Conservation (phyloP, 1,140 invertebrate species). For the Drosophila tani region DNA sequence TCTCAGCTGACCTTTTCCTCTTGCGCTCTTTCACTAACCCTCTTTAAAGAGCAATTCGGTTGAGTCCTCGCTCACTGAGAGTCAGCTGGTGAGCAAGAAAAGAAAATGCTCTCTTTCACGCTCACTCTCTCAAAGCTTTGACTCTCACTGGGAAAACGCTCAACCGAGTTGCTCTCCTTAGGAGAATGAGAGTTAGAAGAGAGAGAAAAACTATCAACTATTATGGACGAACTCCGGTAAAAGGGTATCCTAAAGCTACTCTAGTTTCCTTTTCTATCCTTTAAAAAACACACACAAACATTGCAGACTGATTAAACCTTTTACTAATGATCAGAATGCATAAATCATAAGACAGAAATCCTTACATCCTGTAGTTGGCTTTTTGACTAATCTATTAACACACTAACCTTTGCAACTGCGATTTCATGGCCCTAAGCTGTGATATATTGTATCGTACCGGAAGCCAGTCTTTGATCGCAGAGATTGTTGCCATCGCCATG, state of each 20-base stretch:
- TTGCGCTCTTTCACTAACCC: no score
- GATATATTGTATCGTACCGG: background rate
- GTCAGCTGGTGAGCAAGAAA: no score
- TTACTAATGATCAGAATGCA: background rate
- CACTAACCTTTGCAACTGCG: constrained; percentile 9
- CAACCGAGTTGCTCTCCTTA: no score
- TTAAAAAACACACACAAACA: constrained; percentile 5
- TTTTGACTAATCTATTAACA: constrained; percentile 36
- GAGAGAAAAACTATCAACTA: no score
- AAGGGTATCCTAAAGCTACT: background rate
- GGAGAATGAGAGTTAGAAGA: no score
- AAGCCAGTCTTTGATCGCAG: constrained; percentile 23
- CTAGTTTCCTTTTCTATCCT: background rate
- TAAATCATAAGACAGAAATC: background rate
- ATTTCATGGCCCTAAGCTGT: constrained; percentile 12
- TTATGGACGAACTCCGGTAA: background rate
- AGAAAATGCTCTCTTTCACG: no score
- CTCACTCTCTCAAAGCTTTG: no score
- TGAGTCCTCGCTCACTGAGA: no score
- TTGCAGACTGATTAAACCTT: background rate
- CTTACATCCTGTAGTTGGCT: constrained; percentile 9
- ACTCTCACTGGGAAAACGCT: no score
- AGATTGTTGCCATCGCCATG: constrained; percentile 21
- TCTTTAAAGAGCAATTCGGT: no score
- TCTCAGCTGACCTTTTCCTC: no score